Conservation (phyloP, 2,888 invertebrate genomes). For the Zygaena filipendulae region DNA sequence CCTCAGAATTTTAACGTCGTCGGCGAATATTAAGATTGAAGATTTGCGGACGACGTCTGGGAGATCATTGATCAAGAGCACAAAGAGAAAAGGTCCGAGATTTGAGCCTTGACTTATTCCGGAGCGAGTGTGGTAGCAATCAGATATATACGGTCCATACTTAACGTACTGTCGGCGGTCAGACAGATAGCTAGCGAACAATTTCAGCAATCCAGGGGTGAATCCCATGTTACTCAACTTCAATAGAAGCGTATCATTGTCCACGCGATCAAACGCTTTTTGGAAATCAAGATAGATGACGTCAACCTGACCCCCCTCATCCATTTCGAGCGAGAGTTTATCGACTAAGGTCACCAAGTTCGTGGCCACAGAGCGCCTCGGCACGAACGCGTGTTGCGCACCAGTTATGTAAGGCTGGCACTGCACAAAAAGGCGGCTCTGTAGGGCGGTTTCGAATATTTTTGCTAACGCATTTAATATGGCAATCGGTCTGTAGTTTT, state of each 20-base stretch:
- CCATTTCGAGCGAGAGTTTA: background rate
- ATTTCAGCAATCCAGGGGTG: background rate
- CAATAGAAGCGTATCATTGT: background rate
- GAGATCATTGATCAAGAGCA: too few species aligned
- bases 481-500: background rate
- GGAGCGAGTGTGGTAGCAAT: too few species aligned
- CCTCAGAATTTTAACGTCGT: too few species aligned
- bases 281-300: too few species aligned
- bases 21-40: too few species aligned
- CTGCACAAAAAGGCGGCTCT: background rate
- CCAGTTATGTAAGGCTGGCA: background rate
- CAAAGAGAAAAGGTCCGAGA: too few species aligned
- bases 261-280: too few species aligned
- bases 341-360: background rate
- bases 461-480: background rate
- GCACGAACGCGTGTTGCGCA: conserved; percentile 1
- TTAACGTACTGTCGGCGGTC: conserved; percentile 3
- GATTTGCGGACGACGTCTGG: too few species aligned
- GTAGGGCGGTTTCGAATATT: background rate
- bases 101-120: too few species aligned
- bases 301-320: too few species aligned
- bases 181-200: conserved; percentile 1
- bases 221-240: conserved; percentile 1
- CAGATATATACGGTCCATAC: background rate
- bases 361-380: conserved; percentile 1